Evolutionary conservation across 2,113 vertebrate species (phyloP).

Genomic region (Protobothrops mucrosquamatus): DNA sequence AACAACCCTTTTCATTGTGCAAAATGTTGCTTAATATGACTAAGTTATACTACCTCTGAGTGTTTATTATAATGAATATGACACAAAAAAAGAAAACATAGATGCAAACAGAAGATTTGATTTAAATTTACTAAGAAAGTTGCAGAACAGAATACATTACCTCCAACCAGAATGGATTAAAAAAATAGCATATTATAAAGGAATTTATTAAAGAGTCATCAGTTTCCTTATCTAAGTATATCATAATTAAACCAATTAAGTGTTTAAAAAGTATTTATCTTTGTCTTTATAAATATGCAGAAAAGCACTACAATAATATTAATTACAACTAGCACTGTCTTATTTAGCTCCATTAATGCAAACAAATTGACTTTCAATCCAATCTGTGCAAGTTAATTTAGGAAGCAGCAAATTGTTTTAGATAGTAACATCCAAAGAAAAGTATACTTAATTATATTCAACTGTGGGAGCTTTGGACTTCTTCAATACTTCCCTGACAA

Average conservation of each 20-base stretch:
- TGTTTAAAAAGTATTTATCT: background rate
- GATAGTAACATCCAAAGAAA: constrained; percentile 4
- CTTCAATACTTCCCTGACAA: background rate
- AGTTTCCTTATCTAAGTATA: constrained; percentile 10
- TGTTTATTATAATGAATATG: background rate
- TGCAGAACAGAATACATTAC: constrained; percentile 60
- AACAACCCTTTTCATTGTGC: background rate
- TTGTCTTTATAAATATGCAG: background rate
- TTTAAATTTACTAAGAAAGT: constrained; percentile 73
- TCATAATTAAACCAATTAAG: constrained; percentile 5
- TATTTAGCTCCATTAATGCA: background rate
- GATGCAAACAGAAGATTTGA: constrained; percentile 46
- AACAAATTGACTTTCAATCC: background rate
- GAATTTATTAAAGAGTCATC: constrained; percentile 43
- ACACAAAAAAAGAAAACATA: constrained; percentile 35
- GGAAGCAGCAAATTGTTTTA: constrained; percentile 38
- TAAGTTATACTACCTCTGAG: background rate
- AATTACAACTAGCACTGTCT: background rate
- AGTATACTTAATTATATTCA: background rate
- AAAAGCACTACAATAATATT: background rate
- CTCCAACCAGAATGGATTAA: constrained; percentile 47
- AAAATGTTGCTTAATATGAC: background rate
- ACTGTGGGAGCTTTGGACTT: background rate
- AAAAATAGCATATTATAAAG: constrained; percentile 45
- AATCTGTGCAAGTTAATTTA: constrained; percentile 37